Evolutionary conservation across 1,140 invertebrate genomes (phyloP).

Genomic region (Tetraneura akinire): DNA sequence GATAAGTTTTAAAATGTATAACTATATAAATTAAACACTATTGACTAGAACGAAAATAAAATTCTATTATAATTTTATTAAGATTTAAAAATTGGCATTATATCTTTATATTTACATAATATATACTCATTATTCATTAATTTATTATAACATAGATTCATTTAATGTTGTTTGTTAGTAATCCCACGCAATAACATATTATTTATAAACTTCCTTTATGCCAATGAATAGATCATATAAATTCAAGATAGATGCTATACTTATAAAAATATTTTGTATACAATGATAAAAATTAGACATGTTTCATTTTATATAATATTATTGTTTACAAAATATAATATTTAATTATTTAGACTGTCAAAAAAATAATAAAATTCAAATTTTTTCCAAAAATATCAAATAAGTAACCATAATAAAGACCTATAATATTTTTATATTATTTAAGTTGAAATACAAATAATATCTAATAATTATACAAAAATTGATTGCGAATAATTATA

Average conservation of each 20-base stretch:
- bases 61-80: neutral
- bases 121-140: neutral
- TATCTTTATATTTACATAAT: neutral
- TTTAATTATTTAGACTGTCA: too few species aligned
- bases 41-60: neutral
- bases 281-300: neutral
- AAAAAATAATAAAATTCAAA: too few species aligned
- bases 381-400: too few species aligned
- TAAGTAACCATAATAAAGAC: too few species aligned
- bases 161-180: slow-evolving; percentile 7
- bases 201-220: neutral
- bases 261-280: neutral
- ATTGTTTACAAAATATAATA: slow-evolving; percentile 23
- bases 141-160: slow-evolving; percentile 7
- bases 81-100: neutral
- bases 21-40: too few species aligned
- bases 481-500: too few species aligned
- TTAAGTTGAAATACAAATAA: too few species aligned
- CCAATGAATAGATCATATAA: neutral
- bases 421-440: too few species aligned
- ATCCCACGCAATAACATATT: slow-evolving; percentile 29
- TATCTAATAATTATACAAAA: too few species aligned
- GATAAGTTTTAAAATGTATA: too few species aligned
- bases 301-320: neutral
- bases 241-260: neutral